These are phyloP conservation scores for Eristalis intricaria DNA, from an alignment of 2,888 invertebrate species.

Conservation along the genomic window DNA sequence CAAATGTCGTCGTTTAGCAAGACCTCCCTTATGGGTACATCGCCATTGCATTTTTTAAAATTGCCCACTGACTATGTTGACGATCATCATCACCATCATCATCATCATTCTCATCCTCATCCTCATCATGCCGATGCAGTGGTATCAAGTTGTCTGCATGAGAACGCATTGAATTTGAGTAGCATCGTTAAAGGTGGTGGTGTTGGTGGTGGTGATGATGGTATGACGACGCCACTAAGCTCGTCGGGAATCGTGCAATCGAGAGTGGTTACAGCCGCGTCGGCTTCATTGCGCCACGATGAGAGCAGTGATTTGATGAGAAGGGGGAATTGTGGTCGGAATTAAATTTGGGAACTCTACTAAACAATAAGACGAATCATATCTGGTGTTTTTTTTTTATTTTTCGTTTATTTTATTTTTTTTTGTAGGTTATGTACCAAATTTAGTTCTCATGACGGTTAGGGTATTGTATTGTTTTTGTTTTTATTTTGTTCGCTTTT, in stretches of 20 bases:
- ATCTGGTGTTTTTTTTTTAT: not conserved
- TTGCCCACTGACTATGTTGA: conserved; percentile 36
- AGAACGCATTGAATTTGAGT: conserved; percentile 65
- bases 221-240: conserved; percentile 51
- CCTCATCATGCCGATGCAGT: conserved; percentile 13
- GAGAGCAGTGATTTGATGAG: conserved; percentile 69
- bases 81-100: not conserved
- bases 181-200: conserved; percentile 47
- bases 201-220: conserved; percentile 2
- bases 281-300: conserved; percentile 57
- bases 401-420: not conserved
- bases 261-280: conserved; percentile 39
- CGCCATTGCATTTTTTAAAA: conserved; percentile 61
- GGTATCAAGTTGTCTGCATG: conserved; percentile 38
- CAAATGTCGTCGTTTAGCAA: conserved; percentile 49
- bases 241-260: conserved; percentile 67
- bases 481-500: conserved; percentile 34
- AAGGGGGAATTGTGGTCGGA: conserved; percentile 63
- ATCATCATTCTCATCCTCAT: not conserved
- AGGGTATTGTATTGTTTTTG: conserved; percentile 19
- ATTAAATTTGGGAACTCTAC: conserved; percentile 49
- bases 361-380: not conserved
- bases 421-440: conserved; percentile 14
- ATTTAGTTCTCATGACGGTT: conserved; percentile 21
- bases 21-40: conserved; percentile 30